Evolutionary conservation across 2,797 vertebrate genomes (phyloP), one percentile per base, ranked within the genome.

Genomic region (Cryptoprocta ferox): DNA sequence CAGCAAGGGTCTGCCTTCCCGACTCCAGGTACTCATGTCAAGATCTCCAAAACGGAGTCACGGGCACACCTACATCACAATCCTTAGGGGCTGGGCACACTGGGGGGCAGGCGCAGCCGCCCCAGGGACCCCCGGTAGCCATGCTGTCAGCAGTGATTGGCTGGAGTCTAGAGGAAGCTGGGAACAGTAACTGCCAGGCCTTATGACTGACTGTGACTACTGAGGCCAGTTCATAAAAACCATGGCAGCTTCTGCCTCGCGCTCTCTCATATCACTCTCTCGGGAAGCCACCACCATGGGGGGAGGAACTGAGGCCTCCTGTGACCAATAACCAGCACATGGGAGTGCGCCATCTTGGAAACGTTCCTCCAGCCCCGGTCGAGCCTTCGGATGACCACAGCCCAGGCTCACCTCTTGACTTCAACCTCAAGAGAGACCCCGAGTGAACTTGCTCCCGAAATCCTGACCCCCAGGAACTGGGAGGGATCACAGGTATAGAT

Each of bases 221-320:
- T 21, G 26, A 68, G 71, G 15, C 35, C 4, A 1, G 80, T 35
- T 83, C 71, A 39, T 37, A 8, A 50, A 16, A 76, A 59, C 32
- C 26, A 39, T 0, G 2, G 66, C 10, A 1, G 56, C 45, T 53
- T 61, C 45, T 6, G 68, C n/a, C 80, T 73, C 10, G 19, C 61
- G 75, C 83, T 50, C 37, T 89, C 19, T 59, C 8, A 0, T 24
- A 2, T 50, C 45, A 2, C 37, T 91, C 42, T 10, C 61, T 91
- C 45, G 42, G 32, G 80, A 78, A 42, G 65, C 9, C 28, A 6
- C 3, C 10, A 2, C 48, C 48, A 5, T 0, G 0, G 13, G 2
- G 24, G 59, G 28, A 79, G 26, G 50, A 39, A 30, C 26, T 18
- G 10, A 80, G 82, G 79, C 35, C 81, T 87, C 70, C 48, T 5